These are phyloP conservation scores for Centropus unirufus DNA, from an alignment of 2,113 vertebrate species.

Conservation along the genomic window DNA sequence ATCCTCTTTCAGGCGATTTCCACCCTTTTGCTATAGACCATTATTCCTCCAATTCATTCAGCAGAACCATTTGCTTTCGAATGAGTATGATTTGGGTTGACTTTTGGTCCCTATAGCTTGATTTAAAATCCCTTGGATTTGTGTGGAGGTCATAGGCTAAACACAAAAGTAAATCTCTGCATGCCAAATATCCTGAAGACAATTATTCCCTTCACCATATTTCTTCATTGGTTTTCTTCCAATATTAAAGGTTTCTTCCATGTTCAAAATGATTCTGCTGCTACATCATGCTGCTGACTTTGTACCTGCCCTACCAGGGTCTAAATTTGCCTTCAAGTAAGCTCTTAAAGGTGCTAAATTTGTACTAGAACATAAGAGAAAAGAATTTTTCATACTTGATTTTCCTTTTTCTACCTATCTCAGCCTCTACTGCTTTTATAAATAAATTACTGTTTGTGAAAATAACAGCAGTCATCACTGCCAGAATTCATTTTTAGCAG, in stretches of 20 bases:
- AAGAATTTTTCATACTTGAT: not conserved
- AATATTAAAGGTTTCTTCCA: not conserved
- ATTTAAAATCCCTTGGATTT: not conserved
- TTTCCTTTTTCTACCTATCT: not conserved
- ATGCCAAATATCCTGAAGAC: not conserved
- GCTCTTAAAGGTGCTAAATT: not conserved
- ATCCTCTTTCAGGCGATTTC: slow-evolving; percentile 50
- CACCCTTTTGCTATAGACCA: not conserved
- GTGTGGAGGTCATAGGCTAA: not conserved
- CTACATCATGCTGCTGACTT: not conserved
- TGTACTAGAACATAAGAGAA: not conserved
- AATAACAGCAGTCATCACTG: not conserved
- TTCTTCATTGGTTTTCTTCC: not conserved
- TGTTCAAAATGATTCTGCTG: not conserved
- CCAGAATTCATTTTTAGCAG: not conserved
- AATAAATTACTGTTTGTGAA: not conserved
- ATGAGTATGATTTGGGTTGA: not conserved
- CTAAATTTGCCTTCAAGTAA: not conserved
- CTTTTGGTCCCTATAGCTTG: not conserved
- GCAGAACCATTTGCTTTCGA: slow-evolving; percentile 10
- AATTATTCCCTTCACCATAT: not conserved
- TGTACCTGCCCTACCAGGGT: not conserved
- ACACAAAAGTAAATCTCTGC: not conserved
- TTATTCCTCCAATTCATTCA: slow-evolving; percentile 39
- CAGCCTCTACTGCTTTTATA: not conserved